Evolutionary conservation across 2,797 vertebrate species (phyloP).

Genomic region (Falco peregrinus): DNA sequence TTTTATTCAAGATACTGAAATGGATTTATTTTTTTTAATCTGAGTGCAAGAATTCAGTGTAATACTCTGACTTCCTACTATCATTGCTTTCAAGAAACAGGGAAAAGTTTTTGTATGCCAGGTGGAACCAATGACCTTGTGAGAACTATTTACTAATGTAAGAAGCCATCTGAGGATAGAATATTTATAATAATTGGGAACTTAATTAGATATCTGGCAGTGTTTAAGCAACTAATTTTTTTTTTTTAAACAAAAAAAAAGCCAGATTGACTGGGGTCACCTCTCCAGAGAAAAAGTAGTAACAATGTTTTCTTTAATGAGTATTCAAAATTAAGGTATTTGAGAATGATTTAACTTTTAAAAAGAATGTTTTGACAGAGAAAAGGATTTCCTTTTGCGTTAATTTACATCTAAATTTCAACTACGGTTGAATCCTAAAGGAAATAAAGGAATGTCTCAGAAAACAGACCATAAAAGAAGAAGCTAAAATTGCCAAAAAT

Average conservation of each 20-base stretch:
- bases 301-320: not conserved
- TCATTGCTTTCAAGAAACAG: not conserved
- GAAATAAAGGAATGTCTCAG: not conserved
- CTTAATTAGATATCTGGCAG: constrained; percentile 54
- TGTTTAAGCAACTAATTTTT: not conserved
- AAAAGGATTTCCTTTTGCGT: not conserved
- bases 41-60: not conserved
- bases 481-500: not conserved
- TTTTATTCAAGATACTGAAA: not conserved
- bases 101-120: not conserved
- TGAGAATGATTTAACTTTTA: not conserved
- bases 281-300: not conserved
- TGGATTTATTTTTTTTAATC: not conserved
- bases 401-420: not conserved
- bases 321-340: not conserved
- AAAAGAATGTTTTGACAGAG: not conserved
- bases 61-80: not conserved
- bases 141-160: constrained; percentile 51
- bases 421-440: not conserved
- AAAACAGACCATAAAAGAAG: not conserved
- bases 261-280: not conserved
- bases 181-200: constrained; percentile 52
- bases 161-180: constrained; percentile 43
- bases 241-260: not conserved
- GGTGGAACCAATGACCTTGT: constrained; percentile 40